Evolutionary conservation across 1,140 invertebrate genomes (phyloP), one percentile per base, ranked within the genome.

Genomic region (Riptortus pedestris): DNA sequence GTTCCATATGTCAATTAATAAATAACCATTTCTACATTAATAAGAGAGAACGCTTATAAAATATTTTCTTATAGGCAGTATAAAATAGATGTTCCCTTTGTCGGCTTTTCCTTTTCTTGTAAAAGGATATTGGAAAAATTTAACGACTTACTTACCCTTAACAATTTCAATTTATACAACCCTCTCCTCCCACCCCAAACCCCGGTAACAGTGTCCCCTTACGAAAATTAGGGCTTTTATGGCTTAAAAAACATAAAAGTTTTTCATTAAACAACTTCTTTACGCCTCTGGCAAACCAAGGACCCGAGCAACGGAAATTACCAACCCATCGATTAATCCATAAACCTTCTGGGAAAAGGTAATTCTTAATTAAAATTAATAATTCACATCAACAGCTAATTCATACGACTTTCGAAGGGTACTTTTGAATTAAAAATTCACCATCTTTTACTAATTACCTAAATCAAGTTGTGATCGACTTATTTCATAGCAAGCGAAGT

Each of bases 311-410:
- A 55, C 22, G 14, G 1, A 2, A 2, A 18, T 24, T 24, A 27
- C 51, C 51, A 3, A 18, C 51, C 2, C 26, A 55, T 55, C 24
- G 51, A 55, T 55, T 55, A 24, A 55, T 55, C 51, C 51, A 55
- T 55, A 55, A 55, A 55, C 20, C 51, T 55, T 55, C 51, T 27
- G 51, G 12, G 51, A 55, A 55, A 22, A 22, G 18, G 51, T 55
- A 55, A 55, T 55, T 55, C 51, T 55, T 55, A 55, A 55, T 55
- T 55, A 55, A 55, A 55, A 55, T 55, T 55, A 55, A 55, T 55
- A 18, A 55, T 55, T 55, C 51, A 47, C n/a, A 47, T 47, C 18
- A 24, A 26, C 20, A 26, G 51, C 51, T 55, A 55, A 55, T 55
- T 55, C 51, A 55, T 55, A 55, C 51, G 51, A 38, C 31, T 38